Evolutionary conservation across 2,888 invertebrate genomes (phyloP).

Genomic region (Epistrophe grossulariae): DNA sequence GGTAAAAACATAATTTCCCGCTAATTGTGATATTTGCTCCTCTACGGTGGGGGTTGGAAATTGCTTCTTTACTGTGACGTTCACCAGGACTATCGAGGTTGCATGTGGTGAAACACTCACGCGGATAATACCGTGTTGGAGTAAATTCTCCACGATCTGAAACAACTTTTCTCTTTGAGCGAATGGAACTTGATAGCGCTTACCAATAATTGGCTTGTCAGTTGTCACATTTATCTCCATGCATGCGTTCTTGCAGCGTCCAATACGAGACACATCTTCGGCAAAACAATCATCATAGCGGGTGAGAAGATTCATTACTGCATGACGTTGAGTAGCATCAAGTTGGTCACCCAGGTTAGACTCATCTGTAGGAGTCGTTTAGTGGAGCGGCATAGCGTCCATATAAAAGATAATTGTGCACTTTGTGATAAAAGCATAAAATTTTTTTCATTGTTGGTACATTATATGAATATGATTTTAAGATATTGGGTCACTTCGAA

Average conservation of each 20-base stretch:
- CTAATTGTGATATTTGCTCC: conserved; percentile 65
- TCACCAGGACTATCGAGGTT: conserved; percentile 73
- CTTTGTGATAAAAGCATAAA: too few relatives aligned
- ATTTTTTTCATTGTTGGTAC: too few relatives aligned
- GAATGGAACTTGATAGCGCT: conserved; percentile 43
- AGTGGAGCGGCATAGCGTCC: too few relatives aligned
- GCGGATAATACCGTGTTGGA: conserved; percentile 30
- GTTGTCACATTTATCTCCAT: conserved; percentile 50
- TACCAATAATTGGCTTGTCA: conserved; percentile 26
- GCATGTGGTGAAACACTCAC: conserved; percentile 44
- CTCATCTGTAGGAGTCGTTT: background rate
- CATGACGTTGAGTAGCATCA: background rate
- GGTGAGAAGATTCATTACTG: conserved; percentile 5
- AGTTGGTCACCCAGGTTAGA: conserved; percentile 19
- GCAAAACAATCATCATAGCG: conserved; percentile 27
- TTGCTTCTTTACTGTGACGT: conserved; percentile 61
- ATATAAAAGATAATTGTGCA: too few relatives aligned
- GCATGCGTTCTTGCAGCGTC: conserved; percentile 25
- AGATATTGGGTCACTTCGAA: too few relatives aligned
- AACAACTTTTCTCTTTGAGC: conserved; percentile 31
- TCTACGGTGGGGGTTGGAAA: conserved; percentile 72
- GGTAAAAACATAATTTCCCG: conserved; percentile 77
- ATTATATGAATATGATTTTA: too few relatives aligned
- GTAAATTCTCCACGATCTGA: too few relatives aligned
- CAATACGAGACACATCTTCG: conserved; percentile 33